Evolutionary conservation across 2,888 invertebrate species (phyloP).

Genomic region (Ornithoptera priamus): DNA sequence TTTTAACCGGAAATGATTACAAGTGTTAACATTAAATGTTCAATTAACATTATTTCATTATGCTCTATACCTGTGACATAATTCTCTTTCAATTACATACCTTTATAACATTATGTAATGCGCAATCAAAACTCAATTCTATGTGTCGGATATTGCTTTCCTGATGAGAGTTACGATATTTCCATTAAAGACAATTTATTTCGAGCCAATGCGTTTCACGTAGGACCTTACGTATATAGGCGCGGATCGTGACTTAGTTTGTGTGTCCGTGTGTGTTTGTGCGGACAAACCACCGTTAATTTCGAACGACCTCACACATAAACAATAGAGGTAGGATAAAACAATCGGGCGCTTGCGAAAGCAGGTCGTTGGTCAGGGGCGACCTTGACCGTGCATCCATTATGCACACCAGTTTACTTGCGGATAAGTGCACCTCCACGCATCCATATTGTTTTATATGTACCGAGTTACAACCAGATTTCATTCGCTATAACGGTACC

Average conservation of each 20-base stretch:
- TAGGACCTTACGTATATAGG: background rate
- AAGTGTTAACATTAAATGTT: background rate
- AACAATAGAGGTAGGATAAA: conserved; percentile 51
- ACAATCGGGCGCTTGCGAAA: conserved; percentile 69
- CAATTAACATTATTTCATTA: background rate
- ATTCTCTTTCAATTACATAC: conserved; percentile 3
- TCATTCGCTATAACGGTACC: conserved; percentile 13
- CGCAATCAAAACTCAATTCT: conserved; percentile 11
- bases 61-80: background rate
- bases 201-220: conserved; percentile 11
- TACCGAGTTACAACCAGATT: conserved; percentile 17
- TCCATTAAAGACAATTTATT: conserved; percentile 14
- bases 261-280: conserved; percentile 1
- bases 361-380: conserved; percentile 56
- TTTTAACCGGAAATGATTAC: background rate
- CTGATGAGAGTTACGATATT: conserved; percentile 10
- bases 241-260: background rate
- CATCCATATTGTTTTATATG: conserved; percentile 43
- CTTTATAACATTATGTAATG: conserved; percentile 3
- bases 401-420: conserved; percentile 75
- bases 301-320: conserved; percentile 44
- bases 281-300: conserved; percentile 39
- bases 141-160: conserved; percentile 7
- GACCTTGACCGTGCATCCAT: conserved; percentile 77
- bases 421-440: conserved; percentile 71